Base-by-base conservation (phyloP, 2,888 invertebrate species). In the Agriopis leucophaearia region DNA sequence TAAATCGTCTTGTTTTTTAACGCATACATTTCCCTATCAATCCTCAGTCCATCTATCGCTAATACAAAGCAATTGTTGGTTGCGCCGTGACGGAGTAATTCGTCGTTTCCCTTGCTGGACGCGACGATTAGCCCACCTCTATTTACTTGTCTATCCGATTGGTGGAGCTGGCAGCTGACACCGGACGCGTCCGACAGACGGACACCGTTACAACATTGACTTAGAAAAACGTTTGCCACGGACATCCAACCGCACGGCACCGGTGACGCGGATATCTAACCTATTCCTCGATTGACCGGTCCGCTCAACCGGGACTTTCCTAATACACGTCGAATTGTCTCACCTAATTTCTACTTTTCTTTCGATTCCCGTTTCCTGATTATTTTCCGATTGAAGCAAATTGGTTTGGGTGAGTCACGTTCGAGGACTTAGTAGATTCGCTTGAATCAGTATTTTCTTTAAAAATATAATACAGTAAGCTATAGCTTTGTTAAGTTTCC, bases 221-320 rank as follows among this genome's bases (percentile, higher is more conserved):
- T 93, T 93, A 93, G 93, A 93, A 94, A 93, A 93, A 92, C 90
- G 88, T 91, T 92, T 89, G 93, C 83, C 82, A 82, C 82, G 81
- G 83, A 87, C 85, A 77, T 51, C 51, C 51, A 35, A 77, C 77
- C 78, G 81, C 81, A 36, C 60, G 45, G 58, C 42, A 75, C 80
- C 81, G 82, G 79, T 83, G 83, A 81, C 77, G 79, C 78, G 74
- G 82, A 83, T 82, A 80, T 84, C 84, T 85, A 83, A 84, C 81
- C 83, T 77, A 83, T 78, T 84, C 81, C 80, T 77, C 82, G 84
- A 88, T 83, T 84, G 84, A 84, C 81, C 75, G 81, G 70, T 77
- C 77, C 79, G 68, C 66, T 70, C 56, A 71, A 72, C 65, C 71
- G 78, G 80, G 79, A 79, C 81, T 76, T 79, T 77, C 71, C 75